phyloP scores from a whole-genome alignment of 1,140 invertebrate species.

The Euschistus heros region DNA sequence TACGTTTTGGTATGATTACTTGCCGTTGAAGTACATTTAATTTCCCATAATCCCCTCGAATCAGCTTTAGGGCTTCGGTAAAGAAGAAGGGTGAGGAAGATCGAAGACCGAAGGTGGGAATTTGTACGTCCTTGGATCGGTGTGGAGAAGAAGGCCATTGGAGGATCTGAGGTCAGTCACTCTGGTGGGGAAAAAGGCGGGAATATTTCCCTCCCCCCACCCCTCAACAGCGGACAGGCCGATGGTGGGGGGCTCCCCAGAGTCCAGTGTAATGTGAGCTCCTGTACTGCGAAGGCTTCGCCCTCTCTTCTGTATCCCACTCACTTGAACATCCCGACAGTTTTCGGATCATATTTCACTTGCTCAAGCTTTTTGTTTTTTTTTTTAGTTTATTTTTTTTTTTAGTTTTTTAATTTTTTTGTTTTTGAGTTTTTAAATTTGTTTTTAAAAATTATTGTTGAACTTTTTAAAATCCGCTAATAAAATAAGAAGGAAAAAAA shows the following conservation, averaged over 20 bases:
- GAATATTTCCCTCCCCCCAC: not conserved
- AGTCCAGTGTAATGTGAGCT: constrained; percentile 1
- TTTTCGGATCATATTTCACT: constrained; percentile 14
- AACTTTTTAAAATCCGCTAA: not conserved
- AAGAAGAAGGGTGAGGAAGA: no score
- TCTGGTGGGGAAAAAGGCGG: not conserved
- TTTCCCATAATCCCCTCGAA: no score
- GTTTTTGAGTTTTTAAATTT: not conserved
- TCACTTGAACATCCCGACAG: not conserved
- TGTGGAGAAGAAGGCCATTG: not conserved
- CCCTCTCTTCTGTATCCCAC: not conserved
- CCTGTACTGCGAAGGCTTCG: not conserved
- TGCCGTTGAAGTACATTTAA: no score
- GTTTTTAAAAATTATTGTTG: not conserved
- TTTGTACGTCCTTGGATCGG: not conserved
- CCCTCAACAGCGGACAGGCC: not conserved
- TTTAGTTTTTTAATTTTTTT: constrained; percentile 1
- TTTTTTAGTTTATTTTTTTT: constrained; percentile 4
- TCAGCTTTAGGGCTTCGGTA: no score
- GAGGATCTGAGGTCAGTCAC: not conserved
- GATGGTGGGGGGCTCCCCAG: not conserved
- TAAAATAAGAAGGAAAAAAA: not conserved
- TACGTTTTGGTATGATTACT: no score
- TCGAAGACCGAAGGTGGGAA: no score
- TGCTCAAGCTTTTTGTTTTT: constrained; percentile 7